These are phyloP conservation scores for Amphiprion percula DNA, from an alignment of 2,113 vertebrate species.

Conservation along the genomic window DNA sequence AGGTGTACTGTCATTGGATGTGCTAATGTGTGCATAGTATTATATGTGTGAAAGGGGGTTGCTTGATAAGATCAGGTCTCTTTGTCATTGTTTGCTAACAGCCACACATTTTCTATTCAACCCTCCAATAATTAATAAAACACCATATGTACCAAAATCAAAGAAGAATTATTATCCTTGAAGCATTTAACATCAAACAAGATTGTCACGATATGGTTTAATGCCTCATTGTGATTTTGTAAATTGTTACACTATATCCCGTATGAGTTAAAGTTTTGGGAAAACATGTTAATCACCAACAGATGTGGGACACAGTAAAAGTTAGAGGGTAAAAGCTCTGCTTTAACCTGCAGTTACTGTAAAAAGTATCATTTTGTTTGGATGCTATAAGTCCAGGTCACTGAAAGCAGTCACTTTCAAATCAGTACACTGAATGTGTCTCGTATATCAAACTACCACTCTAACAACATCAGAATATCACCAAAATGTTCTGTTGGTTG, in stretches of 20 bases:
- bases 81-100: conserved; percentile 2
- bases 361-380: conserved; percentile 5
- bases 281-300: background rate
- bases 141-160: background rate
- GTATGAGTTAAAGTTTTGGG: background rate
- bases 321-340: background rate
- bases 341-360: background rate
- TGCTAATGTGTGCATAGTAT: background rate
- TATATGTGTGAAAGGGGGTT: background rate
- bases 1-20: no score
- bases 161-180: background rate
- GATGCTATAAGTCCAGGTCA: background rate
- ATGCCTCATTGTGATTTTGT: no score
- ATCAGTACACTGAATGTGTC: conserved; percentile 40
- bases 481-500: background rate
- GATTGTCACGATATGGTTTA: no score
- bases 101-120: background rate
- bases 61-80: background rate
- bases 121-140: conserved; percentile 1
- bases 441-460: conserved; percentile 13
- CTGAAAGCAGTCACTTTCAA: conserved; percentile 7
- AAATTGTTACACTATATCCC: background rate
- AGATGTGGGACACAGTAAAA: background rate
- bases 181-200: background rate
- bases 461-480: background rate